phyloP scores from a whole-genome alignment of 2,797 vertebrate genomes.

The Sphaeramia orbicularis region DNA sequence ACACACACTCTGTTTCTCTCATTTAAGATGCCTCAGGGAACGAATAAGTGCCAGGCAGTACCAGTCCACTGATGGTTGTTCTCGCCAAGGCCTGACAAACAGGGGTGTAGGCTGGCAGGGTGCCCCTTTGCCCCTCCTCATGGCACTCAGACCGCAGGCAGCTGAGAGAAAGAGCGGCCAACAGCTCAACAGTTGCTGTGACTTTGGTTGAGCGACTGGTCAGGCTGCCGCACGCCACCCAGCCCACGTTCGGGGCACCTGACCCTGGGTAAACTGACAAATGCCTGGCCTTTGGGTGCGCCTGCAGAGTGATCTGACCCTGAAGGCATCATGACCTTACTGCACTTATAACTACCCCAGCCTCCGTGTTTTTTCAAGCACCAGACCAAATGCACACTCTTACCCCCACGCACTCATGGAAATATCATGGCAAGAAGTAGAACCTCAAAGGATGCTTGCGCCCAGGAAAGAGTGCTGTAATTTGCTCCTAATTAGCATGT shows the following conservation, averaged over 20 bases:
- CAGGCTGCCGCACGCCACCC: conserved; percentile 68
- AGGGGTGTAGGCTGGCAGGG: conserved; percentile 64
- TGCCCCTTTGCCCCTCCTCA: conserved; percentile 38
- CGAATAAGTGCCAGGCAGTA: conserved; percentile 71
- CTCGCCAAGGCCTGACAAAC: conserved; percentile 71
- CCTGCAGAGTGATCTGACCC: conserved; percentile 57
- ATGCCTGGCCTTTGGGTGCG: conserved; percentile 67
- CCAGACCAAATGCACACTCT: conserved; percentile 17
- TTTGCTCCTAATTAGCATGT: conserved; percentile 47
- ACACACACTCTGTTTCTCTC: conserved; percentile 36
- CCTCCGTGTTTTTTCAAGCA: conserved; percentile 33
- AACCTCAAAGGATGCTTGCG: conserved; percentile 18
- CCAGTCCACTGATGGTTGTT: conserved; percentile 63
- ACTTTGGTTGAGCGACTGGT: conserved; percentile 72
- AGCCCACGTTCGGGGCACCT: conserved; percentile 66
- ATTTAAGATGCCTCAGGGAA: conserved; percentile 60
- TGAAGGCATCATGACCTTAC: conserved; percentile 45
- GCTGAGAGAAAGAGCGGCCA: conserved; percentile 70
- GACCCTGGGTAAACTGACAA: conserved; percentile 82
- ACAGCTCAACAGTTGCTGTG: conserved; percentile 77
- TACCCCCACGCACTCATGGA: conserved; percentile 17
- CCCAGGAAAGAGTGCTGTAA: conserved; percentile 24
- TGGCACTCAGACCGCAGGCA: conserved; percentile 55
- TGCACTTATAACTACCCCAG: conserved; percentile 2
- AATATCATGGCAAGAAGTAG: conserved; percentile 7